These are phyloP conservation scores for Protonemura montana DNA, from an alignment of 2,888 invertebrate genomes.

Conservation along the genomic window DNA sequence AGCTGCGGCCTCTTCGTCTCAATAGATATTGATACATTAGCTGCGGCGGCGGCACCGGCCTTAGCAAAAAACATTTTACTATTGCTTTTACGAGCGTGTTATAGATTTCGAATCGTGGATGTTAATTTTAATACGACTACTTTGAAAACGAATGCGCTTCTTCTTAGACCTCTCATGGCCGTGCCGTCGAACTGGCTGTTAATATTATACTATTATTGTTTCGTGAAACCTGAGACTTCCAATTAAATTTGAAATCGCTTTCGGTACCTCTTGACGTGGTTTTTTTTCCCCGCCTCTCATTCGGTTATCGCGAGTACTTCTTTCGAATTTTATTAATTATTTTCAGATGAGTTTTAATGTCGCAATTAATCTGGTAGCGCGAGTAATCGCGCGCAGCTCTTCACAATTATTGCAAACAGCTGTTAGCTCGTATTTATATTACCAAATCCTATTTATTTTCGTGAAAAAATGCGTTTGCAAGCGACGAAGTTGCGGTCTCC, in stretches of 20 bases:
- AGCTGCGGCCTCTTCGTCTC: background rate
- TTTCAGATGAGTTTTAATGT: background rate
- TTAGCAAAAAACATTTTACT: conserved; percentile 28
- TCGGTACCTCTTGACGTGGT: background rate
- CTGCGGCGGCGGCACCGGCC: background rate
- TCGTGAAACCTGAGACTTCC: background rate
- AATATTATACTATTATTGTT: conserved; percentile 12
- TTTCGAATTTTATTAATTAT: background rate
- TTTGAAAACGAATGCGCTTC: conserved; percentile 28
- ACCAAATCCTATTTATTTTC: background rate
- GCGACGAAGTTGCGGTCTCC: background rate
- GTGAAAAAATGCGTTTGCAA: background rate
- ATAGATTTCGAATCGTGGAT: conserved; percentile 33
- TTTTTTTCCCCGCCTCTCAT: background rate
- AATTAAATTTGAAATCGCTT: background rate
- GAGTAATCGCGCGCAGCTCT: background rate
- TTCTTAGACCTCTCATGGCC: no score
- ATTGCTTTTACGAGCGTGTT: conserved; percentile 34
- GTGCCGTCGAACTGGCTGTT: background rate
- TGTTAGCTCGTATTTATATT: background rate
- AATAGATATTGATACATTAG: conserved; percentile 38
- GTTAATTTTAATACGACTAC: conserved; percentile 40
- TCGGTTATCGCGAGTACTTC: background rate
- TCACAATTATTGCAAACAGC: background rate
- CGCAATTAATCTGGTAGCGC: background rate